These are phyloP conservation scores for Cydia fagiglandana DNA, from an alignment of 1,140 invertebrate species.

Conservation along the genomic window DNA sequence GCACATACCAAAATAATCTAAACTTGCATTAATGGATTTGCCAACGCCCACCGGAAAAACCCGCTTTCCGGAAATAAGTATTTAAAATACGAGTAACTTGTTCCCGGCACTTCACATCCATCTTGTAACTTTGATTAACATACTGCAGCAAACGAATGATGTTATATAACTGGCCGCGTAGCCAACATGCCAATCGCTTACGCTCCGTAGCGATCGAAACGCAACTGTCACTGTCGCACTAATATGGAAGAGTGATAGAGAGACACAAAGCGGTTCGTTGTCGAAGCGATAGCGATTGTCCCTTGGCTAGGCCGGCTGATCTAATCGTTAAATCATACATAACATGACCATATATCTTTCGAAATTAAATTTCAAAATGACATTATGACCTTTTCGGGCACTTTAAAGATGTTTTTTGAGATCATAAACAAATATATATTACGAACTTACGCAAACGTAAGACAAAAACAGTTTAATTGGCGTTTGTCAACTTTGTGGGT, in stretches of 20 bases:
- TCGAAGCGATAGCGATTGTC: no score
- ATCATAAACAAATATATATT: slow-evolving; percentile 12
- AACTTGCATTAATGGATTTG: background rate
- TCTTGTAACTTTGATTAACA: background rate
- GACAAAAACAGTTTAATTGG: background rate
- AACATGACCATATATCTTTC: background rate
- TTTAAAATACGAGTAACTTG: background rate
- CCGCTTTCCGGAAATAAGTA: background rate
- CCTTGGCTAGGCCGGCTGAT: no score
- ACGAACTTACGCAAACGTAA: background rate
- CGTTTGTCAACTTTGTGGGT: background rate
- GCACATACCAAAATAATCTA: background rate
- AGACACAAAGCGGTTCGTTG: no score
- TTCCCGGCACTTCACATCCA: background rate
- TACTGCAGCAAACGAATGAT: background rate
- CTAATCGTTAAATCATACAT: background rate
- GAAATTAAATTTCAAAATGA: background rate
- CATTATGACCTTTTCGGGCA: background rate
- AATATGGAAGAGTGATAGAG: no score
- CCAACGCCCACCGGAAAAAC: background rate
- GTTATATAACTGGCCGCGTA: slow-evolving; percentile 5
- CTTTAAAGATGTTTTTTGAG: background rate
- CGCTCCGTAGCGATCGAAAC: no score
- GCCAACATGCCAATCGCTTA: no score
- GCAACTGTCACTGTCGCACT: no score